Evolutionary conservation across 2,888 invertebrate genomes (phyloP).

Genomic region (Abrostola triplasia): DNA sequence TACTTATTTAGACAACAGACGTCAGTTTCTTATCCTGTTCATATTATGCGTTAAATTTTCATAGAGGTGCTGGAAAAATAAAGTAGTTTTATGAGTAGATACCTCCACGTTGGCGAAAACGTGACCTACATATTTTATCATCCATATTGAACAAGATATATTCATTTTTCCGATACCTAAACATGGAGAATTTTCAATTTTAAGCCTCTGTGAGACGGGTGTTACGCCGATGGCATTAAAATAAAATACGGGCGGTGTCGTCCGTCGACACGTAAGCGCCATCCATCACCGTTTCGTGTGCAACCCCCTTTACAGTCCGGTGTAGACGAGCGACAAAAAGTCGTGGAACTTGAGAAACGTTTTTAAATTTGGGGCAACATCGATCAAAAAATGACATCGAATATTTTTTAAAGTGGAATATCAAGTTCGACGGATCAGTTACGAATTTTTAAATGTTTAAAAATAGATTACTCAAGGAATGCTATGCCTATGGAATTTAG

Average conservation of each 20-base stretch:
- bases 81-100: slow-evolving; percentile 22
- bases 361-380: slow-evolving; percentile 49
- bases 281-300: slow-evolving; percentile 81
- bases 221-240: slow-evolving; percentile 80
- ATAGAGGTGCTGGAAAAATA: neutral
- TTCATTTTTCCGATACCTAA: slow-evolving; percentile 74
- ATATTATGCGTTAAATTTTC: no score
- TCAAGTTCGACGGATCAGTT: slow-evolving; percentile 17
- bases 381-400: slow-evolving; percentile 49
- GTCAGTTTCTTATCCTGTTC: no score
- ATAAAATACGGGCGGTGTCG: slow-evolving; percentile 81
- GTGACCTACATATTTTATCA: slow-evolving; percentile 46
- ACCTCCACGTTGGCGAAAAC: slow-evolving; percentile 23
- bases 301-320: slow-evolving; percentile 65
- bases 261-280: slow-evolving; percentile 84
- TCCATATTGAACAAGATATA: slow-evolving; percentile 38
- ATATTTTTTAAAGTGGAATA: slow-evolving; percentile 25
- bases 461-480: neutral
- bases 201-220: slow-evolving; percentile 75
- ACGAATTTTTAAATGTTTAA: neutral
- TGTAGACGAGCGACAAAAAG: slow-evolving; percentile 64
- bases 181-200: slow-evolving; percentile 86
- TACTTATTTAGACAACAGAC: no score
- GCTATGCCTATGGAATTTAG: no score
- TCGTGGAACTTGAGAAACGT: slow-evolving; percentile 46